Evolutionary conservation across 1,140 invertebrate genomes (phyloP).

Genomic region (Plodia interpunctella): DNA sequence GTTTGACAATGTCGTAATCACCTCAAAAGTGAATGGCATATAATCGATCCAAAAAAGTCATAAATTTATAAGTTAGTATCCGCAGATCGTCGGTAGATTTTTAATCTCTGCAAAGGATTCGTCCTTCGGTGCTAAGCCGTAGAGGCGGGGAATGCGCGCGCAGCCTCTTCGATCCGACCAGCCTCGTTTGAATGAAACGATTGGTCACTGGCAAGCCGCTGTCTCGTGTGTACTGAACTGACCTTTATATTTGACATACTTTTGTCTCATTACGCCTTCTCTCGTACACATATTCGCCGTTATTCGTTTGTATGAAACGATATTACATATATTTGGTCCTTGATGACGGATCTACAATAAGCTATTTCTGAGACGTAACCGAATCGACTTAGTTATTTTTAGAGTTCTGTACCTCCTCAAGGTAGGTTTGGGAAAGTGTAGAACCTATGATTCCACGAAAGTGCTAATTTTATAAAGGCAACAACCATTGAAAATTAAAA

Average conservation of each 20-base stretch:
- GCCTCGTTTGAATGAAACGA: constrained; percentile 56
- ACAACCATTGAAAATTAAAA: too few species aligned
- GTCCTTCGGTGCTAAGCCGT: constrained; percentile 15
- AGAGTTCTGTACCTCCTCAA: too few species aligned
- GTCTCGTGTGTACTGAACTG: constrained; percentile 21
- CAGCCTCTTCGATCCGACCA: constrained; percentile 56
- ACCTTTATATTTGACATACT: constrained; percentile 17
- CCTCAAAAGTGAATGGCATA: background rate
- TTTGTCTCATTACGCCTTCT: background rate
- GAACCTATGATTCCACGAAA: too few species aligned
- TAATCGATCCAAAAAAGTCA: background rate
- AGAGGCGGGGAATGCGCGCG: constrained; percentile 45
- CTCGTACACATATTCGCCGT: background rate
- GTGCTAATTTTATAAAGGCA: too few species aligned
- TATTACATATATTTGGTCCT: too few species aligned
- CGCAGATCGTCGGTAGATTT: background rate
- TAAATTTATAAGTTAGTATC: background rate
- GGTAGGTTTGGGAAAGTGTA: too few species aligned
- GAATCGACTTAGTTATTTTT: too few species aligned
- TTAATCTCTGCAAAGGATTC: constrained; percentile 13
- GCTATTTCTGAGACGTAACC: too few species aligned
- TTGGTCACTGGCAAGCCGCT: constrained; percentile 26
- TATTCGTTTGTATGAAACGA: too few species aligned
- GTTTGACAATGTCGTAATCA: too few species aligned
- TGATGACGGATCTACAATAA: too few species aligned